phyloP scores from a whole-genome alignment of 2,888 invertebrate genomes.

The Ptychoptera contaminata region DNA sequence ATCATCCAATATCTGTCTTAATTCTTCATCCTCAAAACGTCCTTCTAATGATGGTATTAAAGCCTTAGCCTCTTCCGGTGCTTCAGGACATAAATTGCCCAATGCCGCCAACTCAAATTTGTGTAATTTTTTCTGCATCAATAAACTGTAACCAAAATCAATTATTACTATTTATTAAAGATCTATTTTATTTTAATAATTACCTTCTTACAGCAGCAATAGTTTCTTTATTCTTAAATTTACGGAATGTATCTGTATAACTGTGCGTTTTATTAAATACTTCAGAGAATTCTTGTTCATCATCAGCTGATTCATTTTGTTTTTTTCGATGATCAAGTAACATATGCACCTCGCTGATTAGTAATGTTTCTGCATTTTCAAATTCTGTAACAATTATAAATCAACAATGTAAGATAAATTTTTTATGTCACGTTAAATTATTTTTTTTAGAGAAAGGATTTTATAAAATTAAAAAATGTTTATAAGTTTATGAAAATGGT shows the following conservation, averaged over 20 bases:
- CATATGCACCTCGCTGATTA: constrained; percentile 94
- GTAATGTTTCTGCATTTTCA: constrained; percentile 92
- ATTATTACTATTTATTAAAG: constrained; percentile 2
- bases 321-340: constrained; percentile 91
- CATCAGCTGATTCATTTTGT: constrained; percentile 96
- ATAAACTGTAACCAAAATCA: constrained; percentile 43
- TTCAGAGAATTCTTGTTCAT: constrained; percentile 95
- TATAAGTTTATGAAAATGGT: constrained; percentile 21
- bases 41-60: constrained; percentile 94
- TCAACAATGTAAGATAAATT: constrained; percentile 6
- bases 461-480: constrained; percentile 4
- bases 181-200: background rate
- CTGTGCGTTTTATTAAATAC: constrained; percentile 96
- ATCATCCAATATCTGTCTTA: constrained; percentile 91
- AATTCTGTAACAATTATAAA: constrained; percentile 53
- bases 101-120: constrained; percentile 96
- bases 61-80: constrained; percentile 95
- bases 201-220: constrained; percentile 91
- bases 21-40: constrained; percentile 93
- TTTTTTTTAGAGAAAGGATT: constrained; percentile 4
- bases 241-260: constrained; percentile 89
- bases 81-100: constrained; percentile 97
- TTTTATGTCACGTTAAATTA: no score
- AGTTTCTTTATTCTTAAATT: constrained; percentile 97
- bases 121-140: constrained; percentile 89